phyloP scores from a whole-genome alignment of 2,797 vertebrate species.

The Lepus oiostolus region DNA sequence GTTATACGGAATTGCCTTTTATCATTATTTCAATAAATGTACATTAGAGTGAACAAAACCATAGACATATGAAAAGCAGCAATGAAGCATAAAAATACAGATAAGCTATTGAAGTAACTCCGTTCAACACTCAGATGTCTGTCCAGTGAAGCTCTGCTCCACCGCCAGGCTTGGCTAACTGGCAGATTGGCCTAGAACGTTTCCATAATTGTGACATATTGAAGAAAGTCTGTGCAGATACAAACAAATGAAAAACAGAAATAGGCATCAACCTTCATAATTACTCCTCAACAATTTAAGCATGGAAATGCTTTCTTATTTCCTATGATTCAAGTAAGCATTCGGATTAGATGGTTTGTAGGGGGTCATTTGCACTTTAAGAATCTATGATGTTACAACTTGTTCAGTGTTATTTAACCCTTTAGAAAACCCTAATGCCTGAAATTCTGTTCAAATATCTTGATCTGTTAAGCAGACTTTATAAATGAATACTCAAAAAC shows the following conservation, averaged over 20 bases:
- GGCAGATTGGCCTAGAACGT: background rate
- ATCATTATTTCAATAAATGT: background rate
- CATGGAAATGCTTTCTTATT: background rate
- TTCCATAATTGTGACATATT: background rate
- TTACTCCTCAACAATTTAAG: background rate
- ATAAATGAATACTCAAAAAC: background rate
- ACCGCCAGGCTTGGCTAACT: accelerated
- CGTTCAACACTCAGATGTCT: background rate
- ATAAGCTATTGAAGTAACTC: accelerated
- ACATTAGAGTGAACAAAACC: background rate
- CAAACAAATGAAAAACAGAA: background rate
- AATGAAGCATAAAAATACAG: background rate
- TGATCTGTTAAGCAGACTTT: background rate
- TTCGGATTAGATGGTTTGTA: background rate
- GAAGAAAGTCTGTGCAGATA: background rate
- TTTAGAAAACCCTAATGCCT: background rate
- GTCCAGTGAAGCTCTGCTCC: background rate
- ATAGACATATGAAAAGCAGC: background rate
- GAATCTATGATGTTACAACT: background rate
- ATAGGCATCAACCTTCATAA: background rate
- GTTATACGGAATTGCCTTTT: background rate
- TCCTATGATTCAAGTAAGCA: background rate
- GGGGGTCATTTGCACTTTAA: background rate
- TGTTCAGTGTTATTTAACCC: background rate
- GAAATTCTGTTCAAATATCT: background rate